A percentile compares a stretch with the other conserved stretches of the same genome.
Evolutionary conservation across 2,888 invertebrate genomes (phyloP).

Genomic region (Tillus elongatus): DNA sequence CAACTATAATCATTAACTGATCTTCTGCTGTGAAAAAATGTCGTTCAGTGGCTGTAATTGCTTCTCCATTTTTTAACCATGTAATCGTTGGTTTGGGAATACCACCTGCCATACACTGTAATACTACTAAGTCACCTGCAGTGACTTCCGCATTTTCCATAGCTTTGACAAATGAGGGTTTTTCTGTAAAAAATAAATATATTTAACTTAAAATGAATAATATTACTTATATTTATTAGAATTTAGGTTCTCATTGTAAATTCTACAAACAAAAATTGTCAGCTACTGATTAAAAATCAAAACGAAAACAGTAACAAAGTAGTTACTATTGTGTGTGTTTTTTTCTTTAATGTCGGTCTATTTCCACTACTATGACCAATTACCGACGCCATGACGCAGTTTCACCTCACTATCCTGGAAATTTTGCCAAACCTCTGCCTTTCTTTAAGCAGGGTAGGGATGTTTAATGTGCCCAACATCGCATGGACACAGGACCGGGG

Average conservation of each 20-base stretch:
- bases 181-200: conserved; percentile 50
- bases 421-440: no score
- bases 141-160: conserved; percentile 78
- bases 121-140: conserved; percentile 73
- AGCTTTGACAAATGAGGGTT: conserved; percentile 75
- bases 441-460: no score
- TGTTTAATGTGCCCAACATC: no score
- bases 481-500: no score
- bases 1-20: conserved; percentile 79
- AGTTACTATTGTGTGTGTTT: no score
- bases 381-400: no score
- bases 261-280: conserved; percentile 3
- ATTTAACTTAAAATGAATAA: no score
- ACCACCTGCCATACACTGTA: conserved; percentile 81
- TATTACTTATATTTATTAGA: no score
- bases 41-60: conserved; percentile 63
- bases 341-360: no score
- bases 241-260: no score
- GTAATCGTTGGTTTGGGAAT: conserved; percentile 71
- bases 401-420: no score
- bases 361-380: no score
- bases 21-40: conserved; percentile 82
- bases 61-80: conserved; percentile 79
- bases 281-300: conserved; percentile 4
- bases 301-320: conserved; percentile 4